Evolutionary conservation across 2,797 vertebrate genomes (phyloP).

Genomic region (Microhierax caerulescens): DNA sequence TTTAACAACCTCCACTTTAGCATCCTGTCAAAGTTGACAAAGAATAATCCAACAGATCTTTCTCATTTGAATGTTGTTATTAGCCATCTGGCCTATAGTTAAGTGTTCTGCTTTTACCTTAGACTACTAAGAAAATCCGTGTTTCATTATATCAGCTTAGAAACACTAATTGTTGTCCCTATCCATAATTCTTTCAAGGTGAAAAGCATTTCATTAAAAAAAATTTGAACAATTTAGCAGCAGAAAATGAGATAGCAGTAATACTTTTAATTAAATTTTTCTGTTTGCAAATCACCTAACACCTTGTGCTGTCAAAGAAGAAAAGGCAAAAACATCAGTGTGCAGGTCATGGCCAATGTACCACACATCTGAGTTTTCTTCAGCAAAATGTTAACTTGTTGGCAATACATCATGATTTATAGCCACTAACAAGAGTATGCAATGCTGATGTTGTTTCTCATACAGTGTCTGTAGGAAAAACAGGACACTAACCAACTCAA

Average conservation of each 20-base stretch:
- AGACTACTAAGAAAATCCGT: not conserved
- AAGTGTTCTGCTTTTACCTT: not conserved
- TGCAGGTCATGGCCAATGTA: not conserved
- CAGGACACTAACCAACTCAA: not conserved
- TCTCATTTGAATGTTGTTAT: not conserved
- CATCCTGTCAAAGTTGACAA: not conserved
- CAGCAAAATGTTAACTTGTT: not conserved
- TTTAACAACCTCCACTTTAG: not conserved
- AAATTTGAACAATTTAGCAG: not conserved
- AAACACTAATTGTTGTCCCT: not conserved
- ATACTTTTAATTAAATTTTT: not conserved
- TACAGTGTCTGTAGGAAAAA: not conserved
- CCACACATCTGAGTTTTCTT: not conserved
- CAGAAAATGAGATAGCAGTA: not conserved
- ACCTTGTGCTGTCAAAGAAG: not conserved
- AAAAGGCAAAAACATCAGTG: not conserved
- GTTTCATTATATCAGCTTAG: not conserved
- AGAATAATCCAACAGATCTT: not conserved
- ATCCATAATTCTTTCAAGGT: not conserved
- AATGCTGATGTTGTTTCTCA: not conserved
- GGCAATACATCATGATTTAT: not conserved
- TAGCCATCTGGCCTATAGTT: not conserved
- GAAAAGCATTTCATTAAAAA: not conserved
- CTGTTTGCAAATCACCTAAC: not conserved
- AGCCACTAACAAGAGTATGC: not conserved